Percentiles rank a stretch among this genome's conserved stretches.
Evolutionary conservation across 2,113 vertebrate genomes (phyloP).

Genomic region (human (Homo sapiens)): GRCh38 chr9:69988001-69988500

Average conservation of each 20-base stretch:
- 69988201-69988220: neutral
- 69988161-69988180: neutral
- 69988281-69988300: constrained; percentile 10
- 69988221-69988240: neutral
- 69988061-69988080: neutral
- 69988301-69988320: neutral
- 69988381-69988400: neutral
- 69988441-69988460: constrained; percentile 20
- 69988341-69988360: neutral
- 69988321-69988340: neutral
- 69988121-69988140: neutral
- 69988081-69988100: neutral
- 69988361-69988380: neutral
- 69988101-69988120: neutral
- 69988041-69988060: neutral
- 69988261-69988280: neutral
- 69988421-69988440: neutral
- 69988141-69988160: neutral
- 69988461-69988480: neutral
- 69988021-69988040: neutral
- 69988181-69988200: neutral
- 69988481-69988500: neutral
- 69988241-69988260: neutral
- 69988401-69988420: neutral
- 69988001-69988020: neutral